Evolutionary conservation across 1,140 invertebrate species (phyloP).

Genomic region (Apis dorsata): DNA sequence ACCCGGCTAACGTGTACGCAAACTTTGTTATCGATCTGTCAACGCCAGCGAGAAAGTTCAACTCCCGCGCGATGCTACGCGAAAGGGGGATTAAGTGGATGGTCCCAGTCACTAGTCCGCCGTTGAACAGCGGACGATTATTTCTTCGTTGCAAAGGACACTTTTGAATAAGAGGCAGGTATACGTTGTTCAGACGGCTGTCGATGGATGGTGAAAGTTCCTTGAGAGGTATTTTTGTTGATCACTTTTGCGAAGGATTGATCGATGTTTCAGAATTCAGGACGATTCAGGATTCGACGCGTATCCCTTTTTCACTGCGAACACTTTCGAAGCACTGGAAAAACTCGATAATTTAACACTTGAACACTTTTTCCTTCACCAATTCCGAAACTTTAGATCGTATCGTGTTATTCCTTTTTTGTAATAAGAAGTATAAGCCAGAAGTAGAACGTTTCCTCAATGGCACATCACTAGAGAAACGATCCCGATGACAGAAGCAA

Average conservation of each 20-base stretch:
- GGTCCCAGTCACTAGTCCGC: neutral
- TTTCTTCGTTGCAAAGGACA: no score
- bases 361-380: conserved; percentile 12
- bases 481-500: conserved; percentile 12
- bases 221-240: neutral
- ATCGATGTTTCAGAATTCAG: no score
- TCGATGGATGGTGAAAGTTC: neutral
- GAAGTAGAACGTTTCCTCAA: neutral
- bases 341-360: neutral
- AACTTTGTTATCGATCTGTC: conserved; percentile 74
- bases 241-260: neutral
- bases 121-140: neutral
- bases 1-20: conserved; percentile 55
- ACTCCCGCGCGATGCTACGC: conserved; percentile 54
- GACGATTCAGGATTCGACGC: neutral
- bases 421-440: neutral
- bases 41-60: conserved; percentile 69
- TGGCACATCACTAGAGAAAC: neutral
- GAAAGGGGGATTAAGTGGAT: neutral
- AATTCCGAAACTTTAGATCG: neutral
- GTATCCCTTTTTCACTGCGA: conserved; percentile 4
- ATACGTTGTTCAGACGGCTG: neutral
- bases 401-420: neutral
- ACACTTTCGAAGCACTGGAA: conserved; percentile 1
- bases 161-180: neutral